phyloP scores from a whole-genome alignment of 1,140 invertebrate genomes.

The Papilio glaucus region DNA sequence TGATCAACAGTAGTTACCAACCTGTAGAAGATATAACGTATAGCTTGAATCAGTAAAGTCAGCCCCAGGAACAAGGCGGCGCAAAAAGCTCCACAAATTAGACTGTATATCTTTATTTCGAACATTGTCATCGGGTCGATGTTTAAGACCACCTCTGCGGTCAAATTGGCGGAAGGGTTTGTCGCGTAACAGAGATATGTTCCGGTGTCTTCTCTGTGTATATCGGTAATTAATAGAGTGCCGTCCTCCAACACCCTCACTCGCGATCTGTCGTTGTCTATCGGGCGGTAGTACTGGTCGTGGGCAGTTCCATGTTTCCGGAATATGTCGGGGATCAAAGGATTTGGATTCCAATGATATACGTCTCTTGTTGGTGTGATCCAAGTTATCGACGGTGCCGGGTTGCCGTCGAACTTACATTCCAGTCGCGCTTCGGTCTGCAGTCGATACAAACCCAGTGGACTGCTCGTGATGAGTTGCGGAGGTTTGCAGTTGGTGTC shows the following conservation, averaged over 20 bases:
- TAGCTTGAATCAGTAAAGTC: constrained; percentile 90
- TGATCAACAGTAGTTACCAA: constrained; percentile 75
- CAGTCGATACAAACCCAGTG: constrained; percentile 85
- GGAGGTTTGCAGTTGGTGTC: constrained; percentile 89
- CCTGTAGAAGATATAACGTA: constrained; percentile 89
- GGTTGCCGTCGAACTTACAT: constrained; percentile 91
- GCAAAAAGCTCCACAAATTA: constrained; percentile 90
- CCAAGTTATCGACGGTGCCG: constrained; percentile 92
- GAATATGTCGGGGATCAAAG: constrained; percentile 85
- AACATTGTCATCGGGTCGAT: constrained; percentile 92
- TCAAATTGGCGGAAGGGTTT: constrained; percentile 91
- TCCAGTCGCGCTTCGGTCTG: constrained; percentile 88
- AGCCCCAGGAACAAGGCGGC: constrained; percentile 91
- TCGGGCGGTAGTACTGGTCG: constrained; percentile 77
- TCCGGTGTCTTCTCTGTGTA: constrained; percentile 91
- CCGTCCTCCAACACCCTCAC: constrained; percentile 84
- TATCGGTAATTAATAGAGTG: constrained; percentile 82
- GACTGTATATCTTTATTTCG: constrained; percentile 92
- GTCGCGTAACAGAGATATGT: constrained; percentile 93
- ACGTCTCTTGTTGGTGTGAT: constrained; percentile 89
- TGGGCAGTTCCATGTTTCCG: constrained; percentile 86
- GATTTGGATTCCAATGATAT: constrained; percentile 89
- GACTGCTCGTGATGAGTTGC: constrained; percentile 83
- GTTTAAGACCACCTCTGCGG: constrained; percentile 88
- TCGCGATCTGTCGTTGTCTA: constrained; percentile 81